These are phyloP conservation scores for Lycaena phlaeas DNA, from an alignment of 2,888 invertebrate genomes.

Conservation along the genomic window DNA sequence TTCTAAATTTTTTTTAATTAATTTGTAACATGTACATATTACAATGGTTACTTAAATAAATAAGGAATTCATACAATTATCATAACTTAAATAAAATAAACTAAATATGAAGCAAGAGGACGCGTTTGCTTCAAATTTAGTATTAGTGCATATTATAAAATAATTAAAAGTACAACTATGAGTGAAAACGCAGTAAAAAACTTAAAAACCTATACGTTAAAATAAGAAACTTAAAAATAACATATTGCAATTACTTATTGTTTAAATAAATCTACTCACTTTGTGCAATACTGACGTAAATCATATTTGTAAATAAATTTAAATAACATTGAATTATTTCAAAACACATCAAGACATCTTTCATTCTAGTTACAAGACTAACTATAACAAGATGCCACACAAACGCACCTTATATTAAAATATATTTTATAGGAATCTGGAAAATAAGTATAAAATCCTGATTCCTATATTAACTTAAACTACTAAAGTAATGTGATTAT, in stretches of 20 bases:
- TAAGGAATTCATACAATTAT: background rate
- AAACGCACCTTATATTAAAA: no score
- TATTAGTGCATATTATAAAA: constrained; percentile 8
- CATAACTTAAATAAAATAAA: constrained; percentile 5
- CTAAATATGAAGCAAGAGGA: constrained; percentile 59
- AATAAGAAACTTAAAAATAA: constrained; percentile 7
- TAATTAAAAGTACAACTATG: constrained; percentile 21
- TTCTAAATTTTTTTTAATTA: constrained; percentile 14
- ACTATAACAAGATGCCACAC: constrained; percentile 41
- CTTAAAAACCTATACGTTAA: no score
- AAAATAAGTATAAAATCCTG: no score
- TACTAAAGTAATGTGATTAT: no score
- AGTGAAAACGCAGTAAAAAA: constrained; percentile 58
- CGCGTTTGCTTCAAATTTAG: constrained; percentile 54
- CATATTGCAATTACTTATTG: constrained; percentile 9
- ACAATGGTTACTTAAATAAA: constrained; percentile 16
- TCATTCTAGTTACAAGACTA: constrained; percentile 38
- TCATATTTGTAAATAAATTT: background rate
- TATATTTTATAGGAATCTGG: no score
- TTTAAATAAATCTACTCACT: constrained; percentile 29
- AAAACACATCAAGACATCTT: constrained; percentile 23
- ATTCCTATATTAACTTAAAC: no score
- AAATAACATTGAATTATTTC: background rate
- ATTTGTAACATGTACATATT: constrained; percentile 40
- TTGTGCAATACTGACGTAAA: constrained; percentile 46